A percentile compares a stretch with the other conserved stretches of the same genome.
These are phyloP conservation scores for Albula goreensis DNA, from an alignment of 2,113 vertebrate genomes.

Conservation along the genomic window DNA sequence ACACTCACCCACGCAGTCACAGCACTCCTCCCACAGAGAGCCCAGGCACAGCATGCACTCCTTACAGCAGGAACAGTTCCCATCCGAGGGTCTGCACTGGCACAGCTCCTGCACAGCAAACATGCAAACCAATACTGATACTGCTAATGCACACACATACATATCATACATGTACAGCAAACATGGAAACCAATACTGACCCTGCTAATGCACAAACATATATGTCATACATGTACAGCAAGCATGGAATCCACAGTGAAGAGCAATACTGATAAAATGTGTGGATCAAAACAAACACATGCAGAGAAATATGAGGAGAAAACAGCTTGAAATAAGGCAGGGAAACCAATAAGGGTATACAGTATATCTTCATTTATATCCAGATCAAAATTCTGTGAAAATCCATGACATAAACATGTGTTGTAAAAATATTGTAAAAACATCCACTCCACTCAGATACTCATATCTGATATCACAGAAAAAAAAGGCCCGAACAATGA, in stretches of 20 bases:
- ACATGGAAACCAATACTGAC: neutral
- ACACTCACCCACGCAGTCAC: slow-evolving; percentile 96
- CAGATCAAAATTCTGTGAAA: no score
- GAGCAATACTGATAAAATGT: no score
- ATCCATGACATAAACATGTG: no score
- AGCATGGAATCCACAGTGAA: no score
- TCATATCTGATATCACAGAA: neutral
- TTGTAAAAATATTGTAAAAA: no score
- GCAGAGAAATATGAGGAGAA: no score
- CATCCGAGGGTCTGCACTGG: slow-evolving; percentile 92
- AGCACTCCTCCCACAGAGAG: slow-evolving; percentile 97
- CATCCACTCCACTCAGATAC: no score
- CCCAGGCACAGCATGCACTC: slow-evolving; percentile 98
- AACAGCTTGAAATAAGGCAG: no score
- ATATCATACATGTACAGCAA: neutral
- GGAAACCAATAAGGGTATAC: no score
- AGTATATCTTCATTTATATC: no score
- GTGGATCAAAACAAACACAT: no score
- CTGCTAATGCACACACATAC: neutral
- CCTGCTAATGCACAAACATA: neutral
- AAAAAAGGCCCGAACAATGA: neutral
- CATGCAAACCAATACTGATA: neutral
- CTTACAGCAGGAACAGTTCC: slow-evolving; percentile 97
- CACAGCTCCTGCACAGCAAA: slow-evolving; percentile 83
- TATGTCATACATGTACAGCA: neutral